Evolutionary conservation across 2,888 invertebrate species (phyloP), one percentile per base, ranked within the genome.

Genomic region (Apodemia zela): DNA sequence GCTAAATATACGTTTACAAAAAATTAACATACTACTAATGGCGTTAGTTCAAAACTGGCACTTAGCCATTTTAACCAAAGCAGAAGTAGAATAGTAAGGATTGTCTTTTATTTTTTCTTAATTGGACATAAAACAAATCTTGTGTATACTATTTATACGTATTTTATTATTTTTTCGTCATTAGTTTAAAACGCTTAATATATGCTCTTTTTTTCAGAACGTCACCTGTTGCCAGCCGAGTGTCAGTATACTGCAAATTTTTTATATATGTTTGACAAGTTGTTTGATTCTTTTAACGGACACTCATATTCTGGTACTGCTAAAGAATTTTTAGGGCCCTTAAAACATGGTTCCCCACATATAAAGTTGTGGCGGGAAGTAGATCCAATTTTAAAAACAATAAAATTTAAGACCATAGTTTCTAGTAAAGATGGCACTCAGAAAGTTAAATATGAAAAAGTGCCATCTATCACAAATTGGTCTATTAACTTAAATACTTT

Each of bases 321-420:
- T 21, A 21, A 57, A 57, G n/a, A 57, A 13, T 29, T 57, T 15
- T 6, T n/a, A 13, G 33, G 51, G 18, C 57, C 49, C 8, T 15
- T 66, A 45, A 62, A 63, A 59, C n/a, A 29, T 8, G 57, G 62
- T 35, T 66, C 66, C 11, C 63, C 61, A 25, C 64, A 65, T 33
- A 47, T 57, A 15, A 10, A 47, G 49, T 47, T 66, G 1, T 66
- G 64, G 65, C 15, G 60, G 11, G 61, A 66, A 42, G 3, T 59
- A 45, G 8, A 33, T 33, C 33, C 33, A 33, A 8, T 33, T 33
- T 33, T 33, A 62, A 33, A 33, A 33, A 8, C 7, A 0, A 33
- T 33, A 4, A 33, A 33, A 33, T 33, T 33, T 33, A 7, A 33
- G 33, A 4, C 33, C 8, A 59, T 35, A 45, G 33, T 6, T 63